These are phyloP conservation scores for Hirtodrosophila confusa DNA, from an alignment of 2,888 invertebrate genomes.

Conservation along the genomic window DNA sequence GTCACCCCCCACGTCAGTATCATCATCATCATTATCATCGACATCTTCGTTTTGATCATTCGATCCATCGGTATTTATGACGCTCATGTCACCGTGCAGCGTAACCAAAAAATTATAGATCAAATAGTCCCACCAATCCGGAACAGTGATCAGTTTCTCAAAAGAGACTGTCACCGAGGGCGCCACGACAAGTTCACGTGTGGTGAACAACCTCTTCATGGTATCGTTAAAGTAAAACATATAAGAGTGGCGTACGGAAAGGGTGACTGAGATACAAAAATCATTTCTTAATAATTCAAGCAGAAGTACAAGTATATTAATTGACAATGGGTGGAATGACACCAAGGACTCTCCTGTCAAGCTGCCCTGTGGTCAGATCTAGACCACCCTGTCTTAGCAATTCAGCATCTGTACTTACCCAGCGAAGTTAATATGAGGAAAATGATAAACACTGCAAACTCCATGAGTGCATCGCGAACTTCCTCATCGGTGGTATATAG, in stretches of 20 bases:
- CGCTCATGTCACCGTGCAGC: constrained; percentile 56
- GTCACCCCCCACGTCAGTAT: not conserved
- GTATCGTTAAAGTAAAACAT: constrained; percentile 72
- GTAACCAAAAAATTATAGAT: constrained; percentile 53
- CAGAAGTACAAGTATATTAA: too few relatives aligned
- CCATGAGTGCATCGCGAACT: constrained; percentile 68
- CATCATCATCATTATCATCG: not conserved
- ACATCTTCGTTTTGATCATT: not conserved
- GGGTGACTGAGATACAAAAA: constrained; percentile 47
- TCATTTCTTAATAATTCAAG: too few relatives aligned
- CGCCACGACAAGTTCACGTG: constrained; percentile 41
- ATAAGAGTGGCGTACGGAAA: constrained; percentile 60
- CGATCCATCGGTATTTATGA: not conserved
- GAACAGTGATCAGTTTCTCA: constrained; percentile 53
- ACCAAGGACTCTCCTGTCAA: too few relatives aligned
- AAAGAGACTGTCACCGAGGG: constrained; percentile 56
- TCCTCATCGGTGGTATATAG: constrained; percentile 67
- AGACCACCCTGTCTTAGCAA: too few relatives aligned
- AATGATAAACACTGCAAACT: constrained; percentile 62
- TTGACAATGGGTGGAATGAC: too few relatives aligned
- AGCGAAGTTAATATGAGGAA: constrained; percentile 63
- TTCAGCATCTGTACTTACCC: constrained; percentile 41
- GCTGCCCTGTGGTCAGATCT: too few relatives aligned
- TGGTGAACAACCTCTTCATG: constrained; percentile 57
- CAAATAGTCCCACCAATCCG: constrained; percentile 74